Evolutionary conservation across 1,140 invertebrate genomes (phyloP).

Genomic region (Ostrea denselamellosa): DNA sequence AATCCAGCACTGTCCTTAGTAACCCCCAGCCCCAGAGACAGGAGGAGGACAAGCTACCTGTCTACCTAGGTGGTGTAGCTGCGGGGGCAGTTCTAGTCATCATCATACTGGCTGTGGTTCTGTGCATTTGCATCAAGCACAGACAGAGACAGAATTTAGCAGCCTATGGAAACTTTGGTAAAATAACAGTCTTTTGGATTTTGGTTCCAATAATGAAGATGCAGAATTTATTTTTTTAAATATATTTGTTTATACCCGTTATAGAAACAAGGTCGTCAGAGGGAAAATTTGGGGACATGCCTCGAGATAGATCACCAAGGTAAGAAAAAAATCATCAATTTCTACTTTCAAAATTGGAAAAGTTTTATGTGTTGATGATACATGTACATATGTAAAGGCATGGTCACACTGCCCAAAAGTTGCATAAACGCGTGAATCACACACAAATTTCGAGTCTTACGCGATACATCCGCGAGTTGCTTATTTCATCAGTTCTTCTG

Average conservation of each 20-base stretch:
- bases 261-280: slow-evolving; percentile 8
- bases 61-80: slow-evolving; percentile 62
- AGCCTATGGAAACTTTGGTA: slow-evolving; percentile 40
- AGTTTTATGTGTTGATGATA: too few relatives aligned
- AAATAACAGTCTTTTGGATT: background rate
- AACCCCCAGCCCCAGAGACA: background rate
- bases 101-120: slow-evolving; percentile 54
- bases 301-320: slow-evolving; percentile 8
- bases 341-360: too few relatives aligned
- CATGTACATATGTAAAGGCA: too few relatives aligned
- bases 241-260: background rate
- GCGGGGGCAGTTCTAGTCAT: slow-evolving; percentile 58
- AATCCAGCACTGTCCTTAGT: slow-evolving; percentile 6
- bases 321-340: background rate
- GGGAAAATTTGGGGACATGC: slow-evolving; percentile 13
- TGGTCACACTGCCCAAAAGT: too few relatives aligned
- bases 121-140: slow-evolving; percentile 58
- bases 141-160: slow-evolving; percentile 53
- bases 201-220: background rate
- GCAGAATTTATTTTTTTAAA: background rate
- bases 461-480: too few relatives aligned
- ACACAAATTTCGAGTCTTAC: too few relatives aligned
- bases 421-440: too few relatives aligned
- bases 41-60: slow-evolving; percentile 56
- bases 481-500: too few relatives aligned